Evolutionary conservation across 2,797 vertebrate species (phyloP).

Genomic region (Phaenicophaeus curvirostris): DNA sequence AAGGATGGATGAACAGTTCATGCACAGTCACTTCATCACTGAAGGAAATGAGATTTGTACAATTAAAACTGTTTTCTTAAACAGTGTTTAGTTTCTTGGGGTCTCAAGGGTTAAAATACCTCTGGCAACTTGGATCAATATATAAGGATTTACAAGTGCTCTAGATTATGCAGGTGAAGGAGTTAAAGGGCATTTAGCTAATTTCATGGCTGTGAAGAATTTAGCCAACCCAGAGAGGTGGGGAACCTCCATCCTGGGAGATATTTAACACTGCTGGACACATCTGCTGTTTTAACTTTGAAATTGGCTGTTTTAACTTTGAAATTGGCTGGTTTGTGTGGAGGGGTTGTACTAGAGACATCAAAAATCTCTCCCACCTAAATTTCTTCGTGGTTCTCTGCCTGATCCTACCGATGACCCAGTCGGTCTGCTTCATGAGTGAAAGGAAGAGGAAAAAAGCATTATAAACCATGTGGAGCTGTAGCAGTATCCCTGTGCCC

Average conservation of each 20-base stretch:
- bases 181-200: not conserved
- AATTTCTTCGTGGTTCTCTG: not conserved
- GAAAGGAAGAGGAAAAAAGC: not conserved
- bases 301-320: not conserved
- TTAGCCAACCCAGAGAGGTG: not conserved
- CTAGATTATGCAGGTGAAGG: not conserved
- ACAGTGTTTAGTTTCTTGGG: not conserved
- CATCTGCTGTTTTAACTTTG: not conserved
- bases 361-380: not conserved
- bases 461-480: not conserved
- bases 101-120: not conserved
- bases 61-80: not conserved
- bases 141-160: not conserved
- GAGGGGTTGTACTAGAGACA: not conserved
- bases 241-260: not conserved
- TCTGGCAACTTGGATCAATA: not conserved
- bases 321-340: not conserved
- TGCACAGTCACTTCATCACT: not conserved
- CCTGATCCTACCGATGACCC: not conserved
- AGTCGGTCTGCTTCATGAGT: not conserved
- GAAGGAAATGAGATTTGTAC: not conserved
- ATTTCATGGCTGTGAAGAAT: not conserved
- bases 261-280: not conserved
- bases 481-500: not conserved
- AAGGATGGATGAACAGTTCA: not conserved